Base-by-base conservation (phyloP, 2,113 vertebrate genomes). In the Beaufortia kweichowensis region DNA sequence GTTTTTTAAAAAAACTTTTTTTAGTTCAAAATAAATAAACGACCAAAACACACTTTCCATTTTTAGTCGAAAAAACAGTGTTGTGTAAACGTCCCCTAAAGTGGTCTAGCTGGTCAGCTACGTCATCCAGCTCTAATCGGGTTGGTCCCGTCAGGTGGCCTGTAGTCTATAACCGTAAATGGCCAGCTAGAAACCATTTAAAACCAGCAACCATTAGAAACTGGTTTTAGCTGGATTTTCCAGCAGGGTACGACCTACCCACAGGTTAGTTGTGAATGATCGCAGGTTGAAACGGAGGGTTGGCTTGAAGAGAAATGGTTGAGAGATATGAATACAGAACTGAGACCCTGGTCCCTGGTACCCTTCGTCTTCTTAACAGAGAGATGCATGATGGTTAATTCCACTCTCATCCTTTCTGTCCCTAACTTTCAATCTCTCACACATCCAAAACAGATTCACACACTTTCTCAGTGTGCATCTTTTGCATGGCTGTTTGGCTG, bases 401-500 rank as follows among this genome's bases (percentile, higher is more conserved):
- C 43, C 5, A 29, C 19, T 14, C 4, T 57, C 19, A 57, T 15
- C 24, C 3, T 63, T 73, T 8, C 50, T 23, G 29, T 31, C 53
- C 59, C 39, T 60, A 55, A 8, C 9, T 41, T 39, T 57, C 63
- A 43, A 57, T 61, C 66, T 71, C 29, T 71, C 48, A 48, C 57
- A 24, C 39, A 53, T 67, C 12, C 50, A 35, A 62, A 23, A 33
- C 26, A 68, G 17, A n/a, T 56, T 57, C 4, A 28, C 10, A 24
- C 5, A 43, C 17, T 39, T 60, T 61, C 50, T 21, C 43, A 11
- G 12, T 14, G 35, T 10, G 15, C 17, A 55, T 70, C 41, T 53
- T 84, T 85, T 90, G 89, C 90, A 91, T 92, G 88, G 84, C 81
- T 85, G 72, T 87, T 75, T 85, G 74, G 78, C 83, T 86, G 85